Percentiles rank a stretch among this genome's conserved stretches.
Evolutionary conservation across 2,888 invertebrate species (phyloP).

Genomic region (Dicyrtomina minuta): DNA sequence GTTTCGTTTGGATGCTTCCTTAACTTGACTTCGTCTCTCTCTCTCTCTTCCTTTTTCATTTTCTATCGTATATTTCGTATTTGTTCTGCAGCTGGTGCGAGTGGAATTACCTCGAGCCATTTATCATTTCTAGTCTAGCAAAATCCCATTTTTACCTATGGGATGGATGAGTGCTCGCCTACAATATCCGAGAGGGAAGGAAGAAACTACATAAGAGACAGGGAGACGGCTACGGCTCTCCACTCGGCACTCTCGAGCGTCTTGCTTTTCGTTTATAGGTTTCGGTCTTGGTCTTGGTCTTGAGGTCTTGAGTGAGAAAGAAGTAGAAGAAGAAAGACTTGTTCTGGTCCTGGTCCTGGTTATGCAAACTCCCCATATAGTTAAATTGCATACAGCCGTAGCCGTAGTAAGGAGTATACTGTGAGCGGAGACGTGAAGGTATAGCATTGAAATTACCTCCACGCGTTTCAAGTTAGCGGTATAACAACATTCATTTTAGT

Average conservation of each 20-base stretch:
- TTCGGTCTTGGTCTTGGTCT: background rate
- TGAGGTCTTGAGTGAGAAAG: too few species aligned
- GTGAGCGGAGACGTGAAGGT: too few species aligned
- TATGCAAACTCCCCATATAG: too few species aligned
- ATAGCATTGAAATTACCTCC: too few species aligned
- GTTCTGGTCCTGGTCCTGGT: too few species aligned
- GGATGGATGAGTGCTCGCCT: conserved; percentile 21
- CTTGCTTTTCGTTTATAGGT: background rate
- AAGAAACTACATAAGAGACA: background rate
- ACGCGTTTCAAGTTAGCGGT: too few species aligned
- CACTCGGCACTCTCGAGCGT: background rate
- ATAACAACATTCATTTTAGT: conserved; percentile 28
- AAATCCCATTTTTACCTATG: conserved; percentile 39
- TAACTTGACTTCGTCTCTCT: background rate
- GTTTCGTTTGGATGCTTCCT: conserved; percentile 1
- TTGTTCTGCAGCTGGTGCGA: conserved; percentile 36
- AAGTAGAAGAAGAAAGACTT: too few species aligned
- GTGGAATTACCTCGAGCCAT: conserved; percentile 41
- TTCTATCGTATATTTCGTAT: background rate
- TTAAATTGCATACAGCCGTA: too few species aligned
- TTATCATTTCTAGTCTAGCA: conserved; percentile 38
- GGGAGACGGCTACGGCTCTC: background rate
- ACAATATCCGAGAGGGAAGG: background rate
- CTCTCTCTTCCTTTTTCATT: background rate
- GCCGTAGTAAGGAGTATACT: too few species aligned